phyloP scores from a whole-genome alignment of 2,797 vertebrate genomes.

The Phalanger gymnotis region DNA sequence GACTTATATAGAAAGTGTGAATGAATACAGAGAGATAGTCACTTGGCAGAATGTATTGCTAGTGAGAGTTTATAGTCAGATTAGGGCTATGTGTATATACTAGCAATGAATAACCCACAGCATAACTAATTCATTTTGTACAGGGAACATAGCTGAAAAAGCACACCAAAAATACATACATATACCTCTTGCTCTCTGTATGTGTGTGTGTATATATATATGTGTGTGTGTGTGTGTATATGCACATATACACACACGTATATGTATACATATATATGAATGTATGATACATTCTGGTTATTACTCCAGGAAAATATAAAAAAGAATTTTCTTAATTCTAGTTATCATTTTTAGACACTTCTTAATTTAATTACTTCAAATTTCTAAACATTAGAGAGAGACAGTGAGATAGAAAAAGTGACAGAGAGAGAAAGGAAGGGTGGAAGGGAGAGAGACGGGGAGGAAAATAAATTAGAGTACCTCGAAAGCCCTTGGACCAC shows the following conservation, averaged over 20 bases:
- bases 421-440: neutral
- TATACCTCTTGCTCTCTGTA: neutral
- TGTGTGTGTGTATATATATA: no score
- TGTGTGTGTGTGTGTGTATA: no score
- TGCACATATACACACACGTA: rapidly evolving
- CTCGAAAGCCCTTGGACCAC: neutral
- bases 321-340: slow-evolving; percentile 59
- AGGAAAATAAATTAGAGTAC: neutral
- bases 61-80: neutral
- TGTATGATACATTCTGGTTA: neutral
- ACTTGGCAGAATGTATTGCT: neutral
- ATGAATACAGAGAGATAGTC: neutral
- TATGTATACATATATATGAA: no score
- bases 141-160: neutral
- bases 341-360: neutral
- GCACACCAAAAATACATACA: neutral
- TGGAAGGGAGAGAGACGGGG: neutral
- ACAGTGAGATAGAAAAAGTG: neutral
- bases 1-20: neutral
- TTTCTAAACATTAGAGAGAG: neutral
- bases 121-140: neutral
- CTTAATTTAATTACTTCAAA: neutral
- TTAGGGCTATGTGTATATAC: neutral
- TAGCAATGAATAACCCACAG: neutral
- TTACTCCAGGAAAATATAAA: neutral